These are phyloP conservation scores for Illadopsis cleaveri DNA, from an alignment of 2,113 vertebrate genomes.

Conservation along the genomic window DNA sequence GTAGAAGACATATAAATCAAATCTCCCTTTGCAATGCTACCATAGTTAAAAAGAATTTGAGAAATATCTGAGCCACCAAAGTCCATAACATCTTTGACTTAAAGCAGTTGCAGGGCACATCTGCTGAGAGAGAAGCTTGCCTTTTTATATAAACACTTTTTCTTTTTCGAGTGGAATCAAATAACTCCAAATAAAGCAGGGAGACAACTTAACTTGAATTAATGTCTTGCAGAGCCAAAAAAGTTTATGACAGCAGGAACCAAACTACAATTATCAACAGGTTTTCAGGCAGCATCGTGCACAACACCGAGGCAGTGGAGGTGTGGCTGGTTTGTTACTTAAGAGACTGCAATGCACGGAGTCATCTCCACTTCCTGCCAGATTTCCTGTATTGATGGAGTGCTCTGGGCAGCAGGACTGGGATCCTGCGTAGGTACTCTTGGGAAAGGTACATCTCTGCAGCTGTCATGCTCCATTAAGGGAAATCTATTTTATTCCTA, in stretches of 20 bases:
- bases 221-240: background rate
- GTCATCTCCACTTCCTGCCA: background rate
- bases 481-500: background rate
- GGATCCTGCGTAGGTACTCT: background rate
- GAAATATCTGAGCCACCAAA: slow-evolving; percentile 19
- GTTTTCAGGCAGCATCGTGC: background rate
- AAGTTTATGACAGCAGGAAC: background rate
- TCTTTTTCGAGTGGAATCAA: background rate
- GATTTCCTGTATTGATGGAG: background rate
- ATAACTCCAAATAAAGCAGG: background rate
- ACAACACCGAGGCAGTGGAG: background rate
- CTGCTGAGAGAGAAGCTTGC: background rate
- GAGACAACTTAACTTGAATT: background rate
- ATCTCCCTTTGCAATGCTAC: background rate
- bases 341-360: background rate
- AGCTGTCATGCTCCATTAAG: background rate
- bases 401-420: background rate
- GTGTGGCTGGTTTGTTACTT: background rate
- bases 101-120: background rate
- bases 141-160: background rate
- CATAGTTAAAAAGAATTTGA: background rate
- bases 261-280: background rate
- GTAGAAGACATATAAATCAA: background rate
- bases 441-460: background rate
- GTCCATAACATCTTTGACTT: background rate